Evolutionary conservation across 1,140 invertebrate species (phyloP).

Genomic region (Achroia grisella): DNA sequence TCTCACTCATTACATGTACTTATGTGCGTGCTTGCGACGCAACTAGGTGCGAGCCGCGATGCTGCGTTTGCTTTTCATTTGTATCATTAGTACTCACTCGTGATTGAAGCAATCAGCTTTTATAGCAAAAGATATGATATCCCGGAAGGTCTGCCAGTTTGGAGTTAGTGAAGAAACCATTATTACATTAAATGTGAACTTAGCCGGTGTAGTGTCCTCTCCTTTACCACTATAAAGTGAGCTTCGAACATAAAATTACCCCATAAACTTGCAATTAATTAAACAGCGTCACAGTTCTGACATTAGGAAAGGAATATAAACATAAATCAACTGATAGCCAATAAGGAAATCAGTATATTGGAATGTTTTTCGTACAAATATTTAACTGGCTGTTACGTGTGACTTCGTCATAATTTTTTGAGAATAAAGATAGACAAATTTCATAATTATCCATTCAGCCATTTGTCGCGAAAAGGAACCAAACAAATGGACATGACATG

Average conservation of each 20-base stretch:
- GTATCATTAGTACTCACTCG: conserved; percentile 1
- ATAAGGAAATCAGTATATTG: conserved; percentile 8
- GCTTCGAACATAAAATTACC: conserved; percentile 14
- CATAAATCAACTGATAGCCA: conserved; percentile 15
- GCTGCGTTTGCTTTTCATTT: not conserved
- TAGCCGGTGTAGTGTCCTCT: not conserved
- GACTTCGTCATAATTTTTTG: no score
- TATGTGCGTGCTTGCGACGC: no score
- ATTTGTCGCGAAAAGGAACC: no score
- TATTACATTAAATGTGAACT: conserved; percentile 6
- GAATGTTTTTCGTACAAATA: no score
- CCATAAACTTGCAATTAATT: conserved; percentile 22
- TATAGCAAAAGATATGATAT: conserved; percentile 11
- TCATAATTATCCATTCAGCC: no score
- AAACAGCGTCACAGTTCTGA: conserved; percentile 14
- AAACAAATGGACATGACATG: no score
- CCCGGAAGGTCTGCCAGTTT: conserved; percentile 9
- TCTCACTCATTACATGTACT: no score
- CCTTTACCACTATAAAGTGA: conserved; percentile 13
- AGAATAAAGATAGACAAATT: no score
- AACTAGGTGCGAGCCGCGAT: no score
- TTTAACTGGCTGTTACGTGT: no score
- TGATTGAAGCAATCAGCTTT: conserved; percentile 13
- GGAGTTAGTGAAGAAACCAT: conserved; percentile 9
- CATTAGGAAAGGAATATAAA: conserved; percentile 4